phyloP scores from a whole-genome alignment of 2,888 invertebrate genomes.

The Dugesia japonica region DNA sequence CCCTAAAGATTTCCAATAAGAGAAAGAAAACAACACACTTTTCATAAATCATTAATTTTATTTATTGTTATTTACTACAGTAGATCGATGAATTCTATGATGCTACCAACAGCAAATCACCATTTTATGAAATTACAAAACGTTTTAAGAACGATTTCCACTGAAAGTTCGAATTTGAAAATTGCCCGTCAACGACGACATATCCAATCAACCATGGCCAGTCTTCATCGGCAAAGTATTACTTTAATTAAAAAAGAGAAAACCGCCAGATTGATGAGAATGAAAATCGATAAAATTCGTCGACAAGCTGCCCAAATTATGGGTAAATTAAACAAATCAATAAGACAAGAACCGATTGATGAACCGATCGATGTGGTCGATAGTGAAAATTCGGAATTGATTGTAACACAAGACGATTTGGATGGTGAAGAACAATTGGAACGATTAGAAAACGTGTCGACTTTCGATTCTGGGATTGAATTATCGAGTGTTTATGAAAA shows the following conservation, averaged over 20 bases:
- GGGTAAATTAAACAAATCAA: not conserved
- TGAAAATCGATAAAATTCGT: slow-evolving; percentile 12
- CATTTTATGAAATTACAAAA: not conserved
- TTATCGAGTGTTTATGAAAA: slow-evolving; percentile 2
- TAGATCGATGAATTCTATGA: not conserved
- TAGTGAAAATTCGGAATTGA: slow-evolving; percentile 4
- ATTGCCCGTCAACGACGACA: not conserved
- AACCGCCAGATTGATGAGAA: not conserved
- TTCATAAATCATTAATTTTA: not conserved
- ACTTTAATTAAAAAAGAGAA: not conserved
- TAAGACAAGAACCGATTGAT: not conserved
- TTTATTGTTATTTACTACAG: not conserved
- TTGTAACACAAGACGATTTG: slow-evolving; percentile 5
- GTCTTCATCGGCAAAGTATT: slow-evolving; percentile 3
- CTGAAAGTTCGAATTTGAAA: not conserved
- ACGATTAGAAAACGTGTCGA: not conserved
- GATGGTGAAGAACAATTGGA: slow-evolving; percentile 10
- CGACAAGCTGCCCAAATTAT: not conserved
- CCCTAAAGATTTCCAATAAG: not conserved
- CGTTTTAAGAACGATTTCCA: not conserved
- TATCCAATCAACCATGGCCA: not conserved
- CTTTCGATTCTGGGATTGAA: not conserved
- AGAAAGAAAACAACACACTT: not conserved
- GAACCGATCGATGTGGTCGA: slow-evolving; percentile 10
- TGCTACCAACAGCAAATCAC: slow-evolving; percentile 7